Base-by-base conservation (phyloP, 2,797 vertebrate species). In the Galaxias olidus region DNA sequence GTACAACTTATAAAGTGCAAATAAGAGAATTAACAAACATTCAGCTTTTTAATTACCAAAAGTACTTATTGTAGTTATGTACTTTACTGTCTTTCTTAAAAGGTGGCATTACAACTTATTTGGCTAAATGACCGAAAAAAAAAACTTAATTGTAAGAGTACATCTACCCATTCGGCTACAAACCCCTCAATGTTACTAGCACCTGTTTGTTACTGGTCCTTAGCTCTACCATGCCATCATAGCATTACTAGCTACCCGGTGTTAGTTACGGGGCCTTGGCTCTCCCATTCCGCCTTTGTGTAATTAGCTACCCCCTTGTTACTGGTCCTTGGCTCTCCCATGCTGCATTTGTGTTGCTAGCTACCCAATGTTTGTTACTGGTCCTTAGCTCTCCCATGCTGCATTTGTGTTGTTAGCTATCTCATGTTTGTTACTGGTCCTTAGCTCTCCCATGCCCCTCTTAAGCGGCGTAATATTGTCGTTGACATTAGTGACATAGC, bases 11-110 rank as follows among this genome's bases (percentile, higher is more conserved):
- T 8, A 62, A 11, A 58, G 30, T 8, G 63, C 53, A 30, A 20
- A 53, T 11, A 53, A 3, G 13, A 14, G 45, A 2, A 47, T 47
- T 4, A 47, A 47, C 0, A 15, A 40, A 52, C 59, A 30, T n/a
- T 47, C 14, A 10, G n/a, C 51, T 44, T 11, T 9, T 65, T 40
- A 44, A 41, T n/a, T 13, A 73, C 51, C 17, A 54, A 8, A 79
- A 71, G 74, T 82, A 84, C 77, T 74, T 81, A 79, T 64, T 68
- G n/a, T n/a, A n/a, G n/a, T n/a, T n/a, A n/a, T n/a, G n/a, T n/a
- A n/a, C n/a, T n/a, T n/a, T n/a, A n/a, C n/a, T n/a, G 82, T 83
- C 85, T 77, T 30, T 81, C 86, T 86, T 85, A 88, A 85, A 89
- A 71, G 82, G 83, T 84, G 86, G 87, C 83, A 84, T 84, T 86